phyloP scores from a whole-genome alignment of 2,113 vertebrate genomes.

The Elachura formosa region DNA sequence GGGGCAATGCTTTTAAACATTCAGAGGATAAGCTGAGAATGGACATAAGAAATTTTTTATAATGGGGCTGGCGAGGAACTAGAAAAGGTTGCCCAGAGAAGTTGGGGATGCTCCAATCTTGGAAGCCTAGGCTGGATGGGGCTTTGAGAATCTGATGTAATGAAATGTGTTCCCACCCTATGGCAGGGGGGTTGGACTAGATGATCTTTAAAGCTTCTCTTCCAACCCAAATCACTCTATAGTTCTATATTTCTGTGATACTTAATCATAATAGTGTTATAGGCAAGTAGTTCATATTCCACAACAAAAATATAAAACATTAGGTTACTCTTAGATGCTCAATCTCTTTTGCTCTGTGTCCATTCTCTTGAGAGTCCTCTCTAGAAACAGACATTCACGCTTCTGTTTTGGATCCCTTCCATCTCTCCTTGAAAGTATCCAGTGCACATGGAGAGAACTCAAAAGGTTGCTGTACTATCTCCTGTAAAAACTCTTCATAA shows the following conservation, averaged over 20 bases:
- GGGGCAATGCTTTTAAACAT: rapidly evolving
- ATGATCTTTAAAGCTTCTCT: not conserved
- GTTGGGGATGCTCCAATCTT: rapidly evolving
- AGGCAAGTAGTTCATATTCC: not conserved
- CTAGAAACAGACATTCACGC: not conserved
- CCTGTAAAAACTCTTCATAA: not conserved
- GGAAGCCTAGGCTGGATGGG: rapidly evolving
- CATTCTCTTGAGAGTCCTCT: not conserved
- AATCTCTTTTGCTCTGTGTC: not conserved
- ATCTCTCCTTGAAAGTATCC: not conserved
- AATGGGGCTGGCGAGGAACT: not conserved
- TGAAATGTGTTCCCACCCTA: not conserved
- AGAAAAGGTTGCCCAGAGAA: not conserved
- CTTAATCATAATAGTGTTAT: not conserved
- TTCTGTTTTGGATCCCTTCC: not conserved
- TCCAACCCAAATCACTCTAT: not conserved
- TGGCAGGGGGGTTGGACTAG: not conserved
- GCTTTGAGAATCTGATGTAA: not conserved
- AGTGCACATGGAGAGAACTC: not conserved
- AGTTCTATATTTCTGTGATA: not conserved
- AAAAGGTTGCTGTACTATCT: not conserved
- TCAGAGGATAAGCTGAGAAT: not conserved
- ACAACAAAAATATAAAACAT: not conserved
- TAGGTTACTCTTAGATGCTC: not conserved
- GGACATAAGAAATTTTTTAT: not conserved